These are phyloP conservation scores for Achroia grisella DNA, from an alignment of 1,140 invertebrate species.

Conservation along the genomic window DNA sequence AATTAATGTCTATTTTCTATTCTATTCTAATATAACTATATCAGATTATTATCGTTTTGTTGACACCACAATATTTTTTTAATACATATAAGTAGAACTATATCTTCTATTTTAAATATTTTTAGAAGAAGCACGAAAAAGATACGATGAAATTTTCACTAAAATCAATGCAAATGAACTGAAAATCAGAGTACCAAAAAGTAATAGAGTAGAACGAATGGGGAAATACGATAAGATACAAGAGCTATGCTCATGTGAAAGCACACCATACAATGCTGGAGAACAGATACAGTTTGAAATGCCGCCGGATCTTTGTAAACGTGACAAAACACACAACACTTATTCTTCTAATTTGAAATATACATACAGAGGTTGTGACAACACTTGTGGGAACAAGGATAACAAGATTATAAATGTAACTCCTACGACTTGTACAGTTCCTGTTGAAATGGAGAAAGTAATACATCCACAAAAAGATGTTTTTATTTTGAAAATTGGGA, in stretches of 20 bases:
- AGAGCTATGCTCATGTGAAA: constrained; percentile 54
- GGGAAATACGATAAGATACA: constrained; percentile 56
- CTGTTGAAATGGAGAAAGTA: constrained; percentile 49
- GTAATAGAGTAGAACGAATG: constrained; percentile 41
- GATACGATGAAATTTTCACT: constrained; percentile 61
- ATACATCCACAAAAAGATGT: constrained; percentile 53
- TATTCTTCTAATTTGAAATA: constrained; percentile 58
- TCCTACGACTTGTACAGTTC: constrained; percentile 46
- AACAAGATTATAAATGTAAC: constrained; percentile 56
- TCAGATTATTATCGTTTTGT: too few species aligned
- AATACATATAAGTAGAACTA: too few species aligned
- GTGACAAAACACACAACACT: constrained; percentile 24
- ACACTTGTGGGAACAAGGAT: constrained; percentile 30
- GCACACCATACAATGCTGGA: constrained; percentile 43
- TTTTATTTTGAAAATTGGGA: constrained; percentile 64
- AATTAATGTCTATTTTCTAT: too few species aligned
- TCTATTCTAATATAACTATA: too few species aligned
- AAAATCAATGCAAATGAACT: constrained; percentile 62
- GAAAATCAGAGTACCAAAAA: constrained; percentile 59
- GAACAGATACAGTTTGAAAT: constrained; percentile 62
- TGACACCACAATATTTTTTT: too few species aligned
- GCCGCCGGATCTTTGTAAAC: constrained; percentile 31
- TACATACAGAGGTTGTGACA: constrained; percentile 36
- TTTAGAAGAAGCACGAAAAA: constrained; percentile 32
- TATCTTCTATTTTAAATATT: too few species aligned